phyloP scores from a whole-genome alignment of 1,140 invertebrate species.

The Drosophila bocqueti region DNA sequence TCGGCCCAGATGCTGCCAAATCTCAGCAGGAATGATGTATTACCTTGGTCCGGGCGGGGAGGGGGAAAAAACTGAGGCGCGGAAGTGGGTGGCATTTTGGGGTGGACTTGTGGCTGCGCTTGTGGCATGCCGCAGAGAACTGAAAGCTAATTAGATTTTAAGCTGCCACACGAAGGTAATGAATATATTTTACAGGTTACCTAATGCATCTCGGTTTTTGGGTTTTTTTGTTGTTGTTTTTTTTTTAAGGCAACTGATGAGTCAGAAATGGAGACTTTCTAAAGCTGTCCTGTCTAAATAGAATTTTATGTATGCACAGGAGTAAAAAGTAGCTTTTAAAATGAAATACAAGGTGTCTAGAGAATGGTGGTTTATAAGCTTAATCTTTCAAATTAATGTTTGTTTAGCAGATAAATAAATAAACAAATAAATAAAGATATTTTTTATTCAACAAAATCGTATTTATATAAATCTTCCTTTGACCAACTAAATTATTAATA shows the following conservation, averaged over 20 bases:
- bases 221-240: background rate
- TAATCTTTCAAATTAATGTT: too few relatives aligned
- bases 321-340: background rate
- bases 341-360: background rate
- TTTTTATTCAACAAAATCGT: background rate
- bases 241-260: constrained; percentile 11
- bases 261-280: constrained; percentile 30
- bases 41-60: constrained; percentile 28
- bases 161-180: constrained; percentile 61
- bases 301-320: constrained; percentile 1
- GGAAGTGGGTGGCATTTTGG: constrained; percentile 42
- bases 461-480: background rate
- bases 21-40: constrained; percentile 74
- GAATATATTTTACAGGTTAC: constrained; percentile 54
- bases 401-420: too few relatives aligned
- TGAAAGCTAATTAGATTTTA: constrained; percentile 77
- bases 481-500: too few relatives aligned
- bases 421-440: background rate
- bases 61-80: constrained; percentile 3
- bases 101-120: constrained; percentile 28
- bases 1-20: constrained; percentile 57
- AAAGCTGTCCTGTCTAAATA: constrained; percentile 19
- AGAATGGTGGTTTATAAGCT: background rate
- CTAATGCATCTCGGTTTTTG: constrained; percentile 13
- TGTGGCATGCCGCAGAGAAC: constrained; percentile 60